Percentiles rank a stretch among this genome's conserved stretches.
These are phyloP conservation scores for Podarcis siculus DNA, from an alignment of 2,797 vertebrate species.

Conservation along the genomic window DNA sequence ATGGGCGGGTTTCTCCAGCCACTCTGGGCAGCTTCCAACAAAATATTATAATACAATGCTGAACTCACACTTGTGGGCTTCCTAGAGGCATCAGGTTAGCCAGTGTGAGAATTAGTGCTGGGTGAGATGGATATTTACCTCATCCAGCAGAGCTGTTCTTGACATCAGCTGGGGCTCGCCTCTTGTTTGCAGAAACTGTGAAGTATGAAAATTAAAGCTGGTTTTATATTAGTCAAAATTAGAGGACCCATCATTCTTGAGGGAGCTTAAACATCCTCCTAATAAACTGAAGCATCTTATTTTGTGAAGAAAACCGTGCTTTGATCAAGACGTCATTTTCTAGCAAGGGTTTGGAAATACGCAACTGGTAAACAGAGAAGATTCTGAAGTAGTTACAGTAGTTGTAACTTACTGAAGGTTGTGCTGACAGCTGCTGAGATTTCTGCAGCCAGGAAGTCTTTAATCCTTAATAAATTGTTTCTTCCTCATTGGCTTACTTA, in stretches of 20 bases:
- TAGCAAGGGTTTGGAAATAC: constrained; percentile 35
- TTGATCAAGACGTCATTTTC: constrained; percentile 23
- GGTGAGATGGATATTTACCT: no score
- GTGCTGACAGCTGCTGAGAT: constrained; percentile 37
- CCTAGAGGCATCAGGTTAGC: no score
- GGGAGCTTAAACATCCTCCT: background rate
- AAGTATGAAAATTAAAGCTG: background rate
- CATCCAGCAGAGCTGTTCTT: no score
- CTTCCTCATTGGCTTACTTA: constrained; percentile 37
- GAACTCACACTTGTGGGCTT: no score
- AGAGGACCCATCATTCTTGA: background rate
- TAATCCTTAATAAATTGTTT: constrained; percentile 47
- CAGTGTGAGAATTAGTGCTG: no score
- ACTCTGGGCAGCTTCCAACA: no score
- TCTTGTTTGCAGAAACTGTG: background rate
- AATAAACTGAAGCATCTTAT: background rate
- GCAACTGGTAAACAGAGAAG: background rate
- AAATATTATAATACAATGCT: no score
- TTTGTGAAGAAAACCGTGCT: background rate
- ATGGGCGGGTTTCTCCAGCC: no score
- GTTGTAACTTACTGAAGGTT: constrained; percentile 43
- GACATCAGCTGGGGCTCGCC: no score
- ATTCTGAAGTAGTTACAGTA: constrained; percentile 6
- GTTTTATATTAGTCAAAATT: background rate
- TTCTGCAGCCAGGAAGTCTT: constrained; percentile 60